Conservation (phyloP, 2,113 vertebrate species). For the Leptobrachium ailaonicum region DNA sequence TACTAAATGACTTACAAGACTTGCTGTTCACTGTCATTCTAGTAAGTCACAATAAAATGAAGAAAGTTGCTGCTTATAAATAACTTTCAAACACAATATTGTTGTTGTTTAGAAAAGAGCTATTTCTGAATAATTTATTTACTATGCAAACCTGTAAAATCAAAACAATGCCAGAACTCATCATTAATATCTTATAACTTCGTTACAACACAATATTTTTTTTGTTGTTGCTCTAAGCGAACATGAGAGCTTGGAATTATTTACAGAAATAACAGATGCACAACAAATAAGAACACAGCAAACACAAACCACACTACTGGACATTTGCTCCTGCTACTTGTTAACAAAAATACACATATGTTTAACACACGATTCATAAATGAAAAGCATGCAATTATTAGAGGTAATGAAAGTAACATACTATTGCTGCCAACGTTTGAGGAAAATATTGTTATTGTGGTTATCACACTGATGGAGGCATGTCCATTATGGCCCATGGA, state of each 20-base stretch:
- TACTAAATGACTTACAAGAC: neutral
- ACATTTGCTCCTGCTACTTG: no score
- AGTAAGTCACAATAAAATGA: conserved; percentile 9
- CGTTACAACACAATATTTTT: conserved; percentile 18
- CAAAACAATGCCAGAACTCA: neutral
- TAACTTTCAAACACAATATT: neutral
- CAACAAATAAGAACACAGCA: no score
- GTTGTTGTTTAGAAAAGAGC: neutral
- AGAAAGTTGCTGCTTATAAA: neutral
- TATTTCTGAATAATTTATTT: conserved; percentile 8
- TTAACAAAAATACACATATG: no score
- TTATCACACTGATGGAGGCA: no score
- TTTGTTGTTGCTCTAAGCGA: conserved; percentile 3
- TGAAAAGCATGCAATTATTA: no score
- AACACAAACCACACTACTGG: no score
- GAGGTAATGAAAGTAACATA: no score
- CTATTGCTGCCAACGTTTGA: no score
- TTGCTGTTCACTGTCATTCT: neutral
- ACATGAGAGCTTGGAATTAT: conserved; percentile 18
- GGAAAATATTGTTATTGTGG: no score
- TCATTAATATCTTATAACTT: conserved; percentile 24
- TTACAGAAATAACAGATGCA: neutral
- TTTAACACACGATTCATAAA: no score
- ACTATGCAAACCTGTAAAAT: conserved; percentile 4
- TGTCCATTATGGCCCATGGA: no score